Base-by-base conservation (phyloP, 2,113 vertebrate genomes). In the Hippocampus mohnikei region DNA sequence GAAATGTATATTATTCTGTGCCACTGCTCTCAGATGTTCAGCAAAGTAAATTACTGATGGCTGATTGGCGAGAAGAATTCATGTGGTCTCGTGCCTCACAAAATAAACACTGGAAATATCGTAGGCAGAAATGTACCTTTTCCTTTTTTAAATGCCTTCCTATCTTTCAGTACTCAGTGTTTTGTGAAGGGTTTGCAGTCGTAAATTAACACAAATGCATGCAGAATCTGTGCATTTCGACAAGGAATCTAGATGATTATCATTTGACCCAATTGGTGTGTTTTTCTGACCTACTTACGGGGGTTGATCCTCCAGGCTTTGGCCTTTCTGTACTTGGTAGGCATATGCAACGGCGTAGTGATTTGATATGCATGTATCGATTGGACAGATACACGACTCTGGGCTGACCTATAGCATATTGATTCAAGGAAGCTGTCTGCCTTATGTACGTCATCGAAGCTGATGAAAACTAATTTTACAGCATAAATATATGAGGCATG, bases 331-430 rank as follows among this genome's bases (percentile, higher is more conserved):
- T 79, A 83, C 81, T 88, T 83, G 84, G 85, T 87, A 87, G 86
- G 72, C 80, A 67, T 80, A 76, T 85, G 88, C 87, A 86, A 81
- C 87, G 82, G 84, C 85, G 82, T 73, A 77, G 71, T 74, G 65
- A 81, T 92, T 90, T 91, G 85, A 92, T 90, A 85, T 85, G 79
- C 65, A 46, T 62, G 77, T 80, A 92, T 90, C 21, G 90, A 91
- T 90, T 87, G 70, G 41, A 81, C 87, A 66, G 75, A 88, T 87
- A 91, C 88, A 86, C 91, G 84, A 79, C 73, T 90, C 80, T 82
- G 67, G 41, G 79, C 80, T 92, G 89, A 91, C 90, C 88, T 87
- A 86, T 86, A 81, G 82, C 85, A 88, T 78, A 88, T 87, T 77
- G 87, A 93, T 91, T 81, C 8, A 15, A 74, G 73, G 72, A 69